Evolutionary conservation across 2,797 vertebrate genomes (phyloP).

Genomic region (Echeneis naucrates): DNA sequence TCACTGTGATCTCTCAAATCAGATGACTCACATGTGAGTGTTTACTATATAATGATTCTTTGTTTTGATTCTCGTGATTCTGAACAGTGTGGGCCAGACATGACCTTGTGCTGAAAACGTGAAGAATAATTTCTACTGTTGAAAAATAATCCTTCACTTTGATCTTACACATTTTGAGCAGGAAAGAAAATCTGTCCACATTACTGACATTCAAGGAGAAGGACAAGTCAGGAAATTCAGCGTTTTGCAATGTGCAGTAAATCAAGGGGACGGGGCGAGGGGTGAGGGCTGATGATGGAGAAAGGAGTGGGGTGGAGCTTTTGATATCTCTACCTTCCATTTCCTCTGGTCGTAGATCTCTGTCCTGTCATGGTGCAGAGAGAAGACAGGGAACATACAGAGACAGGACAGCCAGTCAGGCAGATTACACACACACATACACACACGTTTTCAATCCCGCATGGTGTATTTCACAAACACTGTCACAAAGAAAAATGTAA

Average conservation of each 20-base stretch:
- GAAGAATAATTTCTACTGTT: constrained; percentile 14
- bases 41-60: too few species aligned
- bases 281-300: background rate
- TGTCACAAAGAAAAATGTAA: background rate
- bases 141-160: constrained; percentile 39
- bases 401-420: constrained; percentile 33
- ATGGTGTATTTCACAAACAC: background rate
- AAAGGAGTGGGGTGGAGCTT: constrained; percentile 39
- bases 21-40: too few species aligned
- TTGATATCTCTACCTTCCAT: constrained; percentile 84
- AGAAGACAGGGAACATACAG: constrained; percentile 30
- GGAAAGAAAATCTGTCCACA: background rate
- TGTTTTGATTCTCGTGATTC: too few species aligned
- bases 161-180: background rate
- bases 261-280: background rate
- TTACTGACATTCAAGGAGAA: background rate
- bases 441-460: background rate
- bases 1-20: too few species aligned
- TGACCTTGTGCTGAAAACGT: constrained; percentile 2
- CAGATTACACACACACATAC: constrained; percentile 33
- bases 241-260: background rate
- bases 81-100: constrained; percentile 8
- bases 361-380: constrained; percentile 75
- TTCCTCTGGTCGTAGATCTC: constrained; percentile 87
- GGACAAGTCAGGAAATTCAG: background rate